Base-by-base conservation (phyloP, 2,113 vertebrate species). In the Balaeniceps rex region DNA sequence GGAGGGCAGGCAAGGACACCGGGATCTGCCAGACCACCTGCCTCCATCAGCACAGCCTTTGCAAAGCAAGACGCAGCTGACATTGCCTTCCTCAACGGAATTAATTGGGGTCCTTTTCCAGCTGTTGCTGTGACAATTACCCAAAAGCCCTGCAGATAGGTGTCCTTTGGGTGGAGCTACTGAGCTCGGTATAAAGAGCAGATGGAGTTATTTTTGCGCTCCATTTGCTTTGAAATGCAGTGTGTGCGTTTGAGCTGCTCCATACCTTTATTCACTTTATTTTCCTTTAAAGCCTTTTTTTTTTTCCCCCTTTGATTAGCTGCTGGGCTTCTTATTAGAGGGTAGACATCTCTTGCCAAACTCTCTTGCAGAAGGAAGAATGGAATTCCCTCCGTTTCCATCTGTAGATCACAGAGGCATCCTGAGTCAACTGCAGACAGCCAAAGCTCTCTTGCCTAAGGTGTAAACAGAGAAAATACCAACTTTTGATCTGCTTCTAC, bases 391-490 rank as follows among this genome's bases (percentile, higher is more conserved):
- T 91, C 36, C 3, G 4, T 79, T 93, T 44, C 57, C 83, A 54
- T 60, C 75, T 71, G 47, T 55, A 76, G 84, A 76, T 74, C 64
- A 49, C 19, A 15, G 40, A 80, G 26, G 6, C 31, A n/a, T 38
- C 55, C 64, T 8, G 42, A 81, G 74, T 77, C 79, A 83, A 18
- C 70, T 72, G 47, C 65, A 90, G 64, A 12, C 64, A 78, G 55
- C 16, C 88, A 90, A 83, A 64, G 38, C 71, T 81, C 68, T 74
- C 64, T 95, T 52, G 64, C 88, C 78, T 92, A 47, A 88, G 92
- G 90, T 84, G 38, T 83, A 75, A 96, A 95, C 63, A 93, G 79
- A 96, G 60, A 58, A 77, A 93, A 96, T 16, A 78, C 17, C 86
- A 75, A 51, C 46, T 90, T 90, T 64, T 90, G 79, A 88, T 83